Evolutionary conservation across 2,113 vertebrate genomes (phyloP).

Genomic region (Syngnathus scovelli): DNA sequence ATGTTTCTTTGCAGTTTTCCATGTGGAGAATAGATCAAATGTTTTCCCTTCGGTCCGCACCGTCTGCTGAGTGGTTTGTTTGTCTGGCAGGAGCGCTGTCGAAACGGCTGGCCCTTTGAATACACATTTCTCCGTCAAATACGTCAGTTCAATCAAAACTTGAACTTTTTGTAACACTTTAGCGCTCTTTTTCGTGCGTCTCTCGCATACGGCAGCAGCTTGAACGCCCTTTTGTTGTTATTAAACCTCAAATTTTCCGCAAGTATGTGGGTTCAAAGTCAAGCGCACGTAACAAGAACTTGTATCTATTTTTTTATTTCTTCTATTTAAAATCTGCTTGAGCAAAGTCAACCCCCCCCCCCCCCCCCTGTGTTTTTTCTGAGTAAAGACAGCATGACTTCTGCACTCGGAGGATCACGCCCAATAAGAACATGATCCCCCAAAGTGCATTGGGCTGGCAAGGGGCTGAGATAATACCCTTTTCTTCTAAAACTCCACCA

Average conservation of each 20-base stretch:
- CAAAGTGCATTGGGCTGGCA: constrained; percentile 74
- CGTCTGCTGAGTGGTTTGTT: constrained; percentile 37
- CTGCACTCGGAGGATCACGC: constrained; percentile 71
- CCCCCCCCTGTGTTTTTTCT: constrained; percentile 58
- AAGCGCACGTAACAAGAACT: constrained; percentile 39
- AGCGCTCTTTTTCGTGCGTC: constrained; percentile 1
- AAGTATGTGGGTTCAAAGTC: constrained; percentile 42
- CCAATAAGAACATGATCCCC: constrained; percentile 80
- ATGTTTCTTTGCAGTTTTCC: constrained; percentile 30
- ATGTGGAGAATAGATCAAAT: constrained; percentile 27
- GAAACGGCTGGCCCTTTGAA: constrained; percentile 4
- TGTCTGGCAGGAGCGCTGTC: constrained; percentile 25
- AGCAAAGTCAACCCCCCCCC: constrained; percentile 48
- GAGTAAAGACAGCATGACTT: constrained; percentile 78
- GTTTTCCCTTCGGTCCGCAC: constrained; percentile 25
- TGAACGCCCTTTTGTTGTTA: constrained; percentile 21
- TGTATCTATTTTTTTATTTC: constrained; percentile 15
- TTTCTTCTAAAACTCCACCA: constrained; percentile 65
- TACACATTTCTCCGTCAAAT: constrained; percentile 9
- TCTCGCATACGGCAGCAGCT: constrained; percentile 8
- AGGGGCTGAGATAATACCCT: constrained; percentile 71
- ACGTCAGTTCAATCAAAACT: constrained; percentile 5
- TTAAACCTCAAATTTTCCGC: constrained; percentile 42
- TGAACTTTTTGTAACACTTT: background rate
- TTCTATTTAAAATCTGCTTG: constrained; percentile 42